Percentiles rank a stretch among this genome's conserved stretches.
phyloP scores from a whole-genome alignment of 2,888 invertebrate genomes.

The Ligdia adustata region DNA sequence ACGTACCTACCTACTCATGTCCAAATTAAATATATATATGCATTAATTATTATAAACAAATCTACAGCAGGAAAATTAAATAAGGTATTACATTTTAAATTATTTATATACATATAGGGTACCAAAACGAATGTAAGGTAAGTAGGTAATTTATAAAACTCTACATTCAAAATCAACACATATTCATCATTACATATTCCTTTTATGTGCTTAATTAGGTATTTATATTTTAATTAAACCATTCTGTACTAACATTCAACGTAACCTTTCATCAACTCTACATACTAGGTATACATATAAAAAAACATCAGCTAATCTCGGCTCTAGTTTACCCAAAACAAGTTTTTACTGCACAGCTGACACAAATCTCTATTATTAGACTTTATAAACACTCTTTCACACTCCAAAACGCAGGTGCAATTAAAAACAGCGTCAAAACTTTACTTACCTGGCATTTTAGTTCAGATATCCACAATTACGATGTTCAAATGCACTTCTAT shows the following conservation, averaged over 20 bases:
- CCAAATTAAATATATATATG: too few species aligned
- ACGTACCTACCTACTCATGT: too few species aligned
- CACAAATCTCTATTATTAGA: conserved; percentile 18
- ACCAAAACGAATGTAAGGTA: not conserved
- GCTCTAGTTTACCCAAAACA: conserved; percentile 15
- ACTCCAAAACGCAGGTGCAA: not conserved
- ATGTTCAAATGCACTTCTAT: not conserved
- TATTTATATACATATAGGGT: not conserved
- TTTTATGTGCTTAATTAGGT: not conserved
- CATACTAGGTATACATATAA: not conserved
- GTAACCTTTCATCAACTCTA: too few species aligned
- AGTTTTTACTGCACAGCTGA: conserved; percentile 22
- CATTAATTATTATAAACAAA: too few species aligned
- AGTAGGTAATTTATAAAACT: not conserved
- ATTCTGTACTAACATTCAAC: not conserved
- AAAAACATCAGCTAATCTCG: too few species aligned
- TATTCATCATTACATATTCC: not conserved
- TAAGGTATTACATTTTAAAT: too few species aligned
- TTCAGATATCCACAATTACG: not conserved
- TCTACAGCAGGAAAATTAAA: too few species aligned
- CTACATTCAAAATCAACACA: not conserved
- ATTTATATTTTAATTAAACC: conserved; percentile 6
- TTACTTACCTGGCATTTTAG: conserved; percentile 17
- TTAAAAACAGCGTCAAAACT: not conserved
- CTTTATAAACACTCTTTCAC: conserved; percentile 12